Evolutionary conservation across 2,113 vertebrate species (phyloP), one percentile per base, ranked within the genome.

Genomic region (Sinocyclocheilus maitianheensis): DNA sequence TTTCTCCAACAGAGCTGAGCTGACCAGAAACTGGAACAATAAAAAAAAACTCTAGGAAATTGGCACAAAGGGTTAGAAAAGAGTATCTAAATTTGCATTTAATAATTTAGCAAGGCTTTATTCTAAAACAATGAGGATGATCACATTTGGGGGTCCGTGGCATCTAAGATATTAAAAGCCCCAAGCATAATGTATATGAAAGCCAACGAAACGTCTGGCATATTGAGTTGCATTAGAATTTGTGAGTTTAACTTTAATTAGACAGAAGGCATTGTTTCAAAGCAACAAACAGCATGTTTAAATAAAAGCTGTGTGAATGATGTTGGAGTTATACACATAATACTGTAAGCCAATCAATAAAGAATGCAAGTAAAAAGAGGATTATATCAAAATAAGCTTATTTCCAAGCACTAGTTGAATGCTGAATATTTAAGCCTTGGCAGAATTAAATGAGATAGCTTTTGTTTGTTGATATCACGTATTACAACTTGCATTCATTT

Each of bases 341-440:
- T 74, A 18, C 67, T 74, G 51, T 83, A 74, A 55, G 69, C 81
- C 65, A 83, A 83, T 83, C 81, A 74, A 83, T 71, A 74, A 37
- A 58, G 67, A 58, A 83, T 74, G 30, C 67, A 83, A 83, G 81
- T 40, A 83, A 83, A 83, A 83, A 74, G 81, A 72, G 67, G 81
- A 83, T 83, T 83, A 83, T 60, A 74, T 83, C 26, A 74, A 83
- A 72, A 83, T 74, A 74, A 83, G 81, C 81, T 83, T 55, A 83
- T 74, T 83, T 37, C 67, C 43, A 58, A 83, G 30, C 67, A 74
- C 67, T 69, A 30, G 46, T 72, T 83, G 81, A 74, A 83, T 71
- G 46, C 43, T 55, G 81, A 72, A 74, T 74, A 30, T 83, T 83
- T 74, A 83, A 83, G 81, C 67, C 81, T 69, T 53, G 43, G 18